Base-by-base conservation (phyloP, 2,888 invertebrate species). In the Sphecodes monilicornis region DNA sequence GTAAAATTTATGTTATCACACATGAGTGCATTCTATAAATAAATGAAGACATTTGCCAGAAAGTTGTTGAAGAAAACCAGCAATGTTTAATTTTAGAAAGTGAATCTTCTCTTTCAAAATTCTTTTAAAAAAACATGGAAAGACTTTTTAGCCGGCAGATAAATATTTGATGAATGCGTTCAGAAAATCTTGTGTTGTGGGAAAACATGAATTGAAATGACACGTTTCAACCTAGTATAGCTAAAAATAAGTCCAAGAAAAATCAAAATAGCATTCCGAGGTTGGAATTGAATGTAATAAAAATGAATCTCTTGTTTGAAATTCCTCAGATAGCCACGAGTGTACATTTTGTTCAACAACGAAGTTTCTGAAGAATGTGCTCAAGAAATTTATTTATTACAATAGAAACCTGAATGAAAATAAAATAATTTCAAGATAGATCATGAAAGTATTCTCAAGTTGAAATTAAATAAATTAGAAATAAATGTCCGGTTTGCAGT, bases 31-130 rank as follows among this genome's bases (percentile, higher is more conserved):
- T 54, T 54, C n/a, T 54, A n/a, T 54, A 54, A 54, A 54, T 54
- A 54, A 54, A 54, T 11, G 54, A 54, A n/a, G 54, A n/a, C n/a
- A 43, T 0, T 4, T 1, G 54, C n/a, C n/a, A 11, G 54, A 54
- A 54, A 54, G 54, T n/a, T 54, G 54, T 54, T 54, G n/a, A n/a
- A n/a, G n/a, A 54, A 54, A 4, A n/a, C 54, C 54, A 54, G 11
- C n/a, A n/a, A 54, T 54, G n/a, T n/a, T 54, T 54, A 54, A 54
- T 54, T 54, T 54, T 54, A 54, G 54, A 54, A n/a, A 54, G 54
- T 54, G 54, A 54, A 54, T n/a, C n/a, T 54, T 54, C 11, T 3
- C 54, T n/a, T n/a, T 1, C 1, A 54, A 54, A n/a, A n/a, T 54
- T 4, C 54, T 54, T 54, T 54, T n/a, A n/a, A 54, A 54, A n/a